A percentile compares a stretch with the other conserved stretches of the same genome.
These are phyloP conservation scores for Ceyx melanurus DNA, from an alignment of 2,113 vertebrate species.

Conservation along the genomic window DNA sequence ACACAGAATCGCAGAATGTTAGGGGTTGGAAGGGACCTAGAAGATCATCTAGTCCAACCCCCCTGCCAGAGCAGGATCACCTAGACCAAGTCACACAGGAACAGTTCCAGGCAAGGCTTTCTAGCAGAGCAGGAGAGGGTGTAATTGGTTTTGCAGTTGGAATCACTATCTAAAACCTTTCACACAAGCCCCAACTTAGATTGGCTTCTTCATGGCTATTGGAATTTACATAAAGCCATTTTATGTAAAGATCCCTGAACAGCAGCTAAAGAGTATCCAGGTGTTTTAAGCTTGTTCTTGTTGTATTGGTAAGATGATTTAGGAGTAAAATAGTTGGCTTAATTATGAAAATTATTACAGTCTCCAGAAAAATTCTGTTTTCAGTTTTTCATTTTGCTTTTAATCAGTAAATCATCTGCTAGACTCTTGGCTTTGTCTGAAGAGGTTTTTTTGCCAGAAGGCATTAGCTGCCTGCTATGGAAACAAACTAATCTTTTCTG, in stretches of 20 bases:
- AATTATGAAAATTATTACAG: constrained; percentile 27
- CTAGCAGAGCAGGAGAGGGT: not conserved
- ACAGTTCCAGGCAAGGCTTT: not conserved
- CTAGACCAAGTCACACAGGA: too few species aligned
- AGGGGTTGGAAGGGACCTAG: too few species aligned
- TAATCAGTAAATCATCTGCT: constrained; percentile 58
- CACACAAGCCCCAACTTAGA: not conserved
- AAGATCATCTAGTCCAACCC: too few species aligned
- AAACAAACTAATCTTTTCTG: constrained; percentile 29
- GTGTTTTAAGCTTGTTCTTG: not conserved
- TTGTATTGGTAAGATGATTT: not conserved
- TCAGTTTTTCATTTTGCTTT: constrained; percentile 46
- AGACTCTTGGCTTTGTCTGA: constrained; percentile 45
- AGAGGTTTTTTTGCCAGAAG: constrained; percentile 36
- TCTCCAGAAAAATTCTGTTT: constrained; percentile 48
- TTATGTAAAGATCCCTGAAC: not conserved
- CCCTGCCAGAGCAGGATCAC: too few species aligned
- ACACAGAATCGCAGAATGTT: too few species aligned
- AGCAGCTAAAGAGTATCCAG: not conserved
- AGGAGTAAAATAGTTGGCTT: not conserved
- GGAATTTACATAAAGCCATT: not conserved
- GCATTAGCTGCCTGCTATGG: constrained; percentile 40
- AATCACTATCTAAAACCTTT: not conserved
- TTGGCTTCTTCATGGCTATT: not conserved
- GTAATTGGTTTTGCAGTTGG: not conserved